Conservation (phyloP, 1,140 invertebrate species). For the Danaus melanippus region DNA sequence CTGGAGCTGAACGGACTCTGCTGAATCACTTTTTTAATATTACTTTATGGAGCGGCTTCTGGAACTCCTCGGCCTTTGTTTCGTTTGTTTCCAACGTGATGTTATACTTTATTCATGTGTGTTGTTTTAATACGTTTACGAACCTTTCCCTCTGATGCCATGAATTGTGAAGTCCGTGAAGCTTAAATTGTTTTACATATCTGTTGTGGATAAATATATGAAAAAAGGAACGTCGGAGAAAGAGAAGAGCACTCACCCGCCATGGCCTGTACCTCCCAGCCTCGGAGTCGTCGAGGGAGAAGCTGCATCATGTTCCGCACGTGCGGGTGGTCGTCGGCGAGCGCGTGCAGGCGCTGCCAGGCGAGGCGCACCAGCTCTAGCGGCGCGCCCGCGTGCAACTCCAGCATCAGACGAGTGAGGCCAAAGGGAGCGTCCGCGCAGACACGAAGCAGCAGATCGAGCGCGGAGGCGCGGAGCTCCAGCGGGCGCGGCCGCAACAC, state of each 20-base stretch:
- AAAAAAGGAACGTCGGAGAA: too few relatives aligned
- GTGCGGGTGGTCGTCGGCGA: slow-evolving; percentile 13
- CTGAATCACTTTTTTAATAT: too few relatives aligned
- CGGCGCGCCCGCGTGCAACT: slow-evolving; percentile 15
- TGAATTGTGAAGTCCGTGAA: too few relatives aligned
- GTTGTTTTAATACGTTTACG: too few relatives aligned
- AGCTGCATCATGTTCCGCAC: slow-evolving; percentile 18
- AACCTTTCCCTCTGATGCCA: too few relatives aligned
- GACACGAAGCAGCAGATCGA: slow-evolving; percentile 28
- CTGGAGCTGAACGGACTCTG: too few relatives aligned
- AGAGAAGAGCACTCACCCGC: slow-evolving; percentile 8
- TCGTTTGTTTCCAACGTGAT: too few relatives aligned
- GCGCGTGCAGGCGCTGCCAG: slow-evolving; percentile 32
- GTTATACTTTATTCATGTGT: too few relatives aligned
- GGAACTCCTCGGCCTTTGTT: too few relatives aligned
- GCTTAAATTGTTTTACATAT: too few relatives aligned
- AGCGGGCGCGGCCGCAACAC: slow-evolving; percentile 21
- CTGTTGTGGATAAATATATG: too few relatives aligned
- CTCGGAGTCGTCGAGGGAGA: slow-evolving; percentile 18
- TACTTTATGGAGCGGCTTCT: too few relatives aligned
- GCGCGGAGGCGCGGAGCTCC: slow-evolving; percentile 37
- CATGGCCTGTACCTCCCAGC: slow-evolving; percentile 27
- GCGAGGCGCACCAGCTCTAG: slow-evolving; percentile 30
- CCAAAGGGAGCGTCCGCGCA: slow-evolving; percentile 16
- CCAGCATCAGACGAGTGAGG: slow-evolving; percentile 19